Base-by-base conservation (phyloP, 2,888 invertebrate genomes). In the Drosophila mimetica region DNA sequence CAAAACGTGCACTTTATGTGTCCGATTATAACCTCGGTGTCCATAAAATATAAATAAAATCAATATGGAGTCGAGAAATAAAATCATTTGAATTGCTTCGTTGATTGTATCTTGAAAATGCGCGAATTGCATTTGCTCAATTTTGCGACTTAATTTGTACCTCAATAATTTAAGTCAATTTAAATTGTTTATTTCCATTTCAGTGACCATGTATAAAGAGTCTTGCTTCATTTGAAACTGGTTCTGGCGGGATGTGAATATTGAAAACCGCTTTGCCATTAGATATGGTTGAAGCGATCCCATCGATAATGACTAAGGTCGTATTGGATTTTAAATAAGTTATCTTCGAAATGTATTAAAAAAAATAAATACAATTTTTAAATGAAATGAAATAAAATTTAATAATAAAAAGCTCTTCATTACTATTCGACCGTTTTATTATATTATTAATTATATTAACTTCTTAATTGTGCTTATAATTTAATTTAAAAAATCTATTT, bases 101-200 rank as follows among this genome's bases (percentile, higher is more conserved):
- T 11, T 72, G 46, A 70, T 72, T 61, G 73, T 42, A 30, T 25
- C 37, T 34, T 44, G 14, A 39, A 61, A 65, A 65, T 53, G 7
- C 46, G 53, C 44, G 18, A 76, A 66, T 50, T 50, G 37, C 46
- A 36, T 48, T 54, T 34, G 51, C 55, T 65, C 34, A 64, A 47
- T 36, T 74, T 80, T 54, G 81, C 81, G 73, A 84, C 85, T 84
- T 63, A 75, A 86, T 84, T 84, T 59, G 58, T 44, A 50, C n/a
- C 36, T 39, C 48, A 74, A 67, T 61, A 65, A 69, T 48, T 69
- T 71, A 42, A 64, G 46, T 65, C 48, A 59, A 47, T 61, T 67
- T 34, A 57, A 63, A 37, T 50, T 51, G 37, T 50, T 36, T 55
- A 50, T 69, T 39, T 30, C 20, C 36, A 34, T 39, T 42, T 41